Conservation (phyloP, 2,888 invertebrate species). For the Mimumesa dahlbomi region DNA sequence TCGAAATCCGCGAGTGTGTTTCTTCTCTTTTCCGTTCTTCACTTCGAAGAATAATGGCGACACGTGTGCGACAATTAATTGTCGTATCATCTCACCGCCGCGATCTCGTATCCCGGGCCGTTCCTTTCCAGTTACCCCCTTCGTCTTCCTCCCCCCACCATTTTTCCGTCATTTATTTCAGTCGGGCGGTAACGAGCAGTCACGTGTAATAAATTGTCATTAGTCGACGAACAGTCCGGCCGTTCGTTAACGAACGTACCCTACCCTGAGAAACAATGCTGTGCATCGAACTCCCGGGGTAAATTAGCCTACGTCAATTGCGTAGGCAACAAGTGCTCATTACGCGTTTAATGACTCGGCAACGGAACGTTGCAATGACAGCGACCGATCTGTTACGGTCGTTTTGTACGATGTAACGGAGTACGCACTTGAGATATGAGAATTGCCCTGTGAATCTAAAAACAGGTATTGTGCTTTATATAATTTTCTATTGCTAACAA, state of each 20-base stretch:
- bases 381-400: neutral
- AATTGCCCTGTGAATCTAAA: too few species aligned
- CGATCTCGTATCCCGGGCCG: slow-evolving; percentile 10
- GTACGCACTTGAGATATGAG: too few species aligned
- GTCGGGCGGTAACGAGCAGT: slow-evolving; percentile 36
- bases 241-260: slow-evolving; percentile 51
- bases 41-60: slow-evolving; percentile 23
- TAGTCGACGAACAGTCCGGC: slow-evolving; percentile 22
- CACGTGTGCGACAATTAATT: slow-evolving; percentile 49
- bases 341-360: slow-evolving; percentile 39
- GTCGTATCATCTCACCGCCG: slow-evolving; percentile 30
- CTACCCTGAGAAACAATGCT: slow-evolving; percentile 35
- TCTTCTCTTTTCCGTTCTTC: neutral
- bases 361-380: slow-evolving; percentile 9
- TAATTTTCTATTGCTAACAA: too few species aligned
- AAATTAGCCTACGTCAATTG: slow-evolving; percentile 50
- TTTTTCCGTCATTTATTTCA: slow-evolving; percentile 29
- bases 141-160: neutral
- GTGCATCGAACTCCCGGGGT: slow-evolving; percentile 25
- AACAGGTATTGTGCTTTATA: too few species aligned
- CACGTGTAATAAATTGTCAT: slow-evolving; percentile 51
- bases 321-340: slow-evolving; percentile 62
- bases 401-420: neutral
- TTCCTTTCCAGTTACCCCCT: neutral
- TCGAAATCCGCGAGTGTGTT: too few species aligned